Evolutionary conservation across 2,797 vertebrate genomes (phyloP), one percentile per base, ranked within the genome.

Genomic region (Antennarius maculatus): DNA sequence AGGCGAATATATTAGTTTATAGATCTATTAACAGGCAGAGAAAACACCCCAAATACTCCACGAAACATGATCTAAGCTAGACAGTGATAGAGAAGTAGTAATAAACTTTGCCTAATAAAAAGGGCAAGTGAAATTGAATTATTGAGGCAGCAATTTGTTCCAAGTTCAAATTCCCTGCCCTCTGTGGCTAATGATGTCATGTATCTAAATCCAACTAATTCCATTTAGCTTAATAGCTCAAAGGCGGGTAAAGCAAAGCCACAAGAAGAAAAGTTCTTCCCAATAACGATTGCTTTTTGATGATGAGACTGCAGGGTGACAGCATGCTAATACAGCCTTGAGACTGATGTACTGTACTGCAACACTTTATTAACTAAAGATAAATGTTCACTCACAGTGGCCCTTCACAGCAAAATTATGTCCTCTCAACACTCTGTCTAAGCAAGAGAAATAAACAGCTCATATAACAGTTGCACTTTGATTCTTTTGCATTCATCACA

Each of bases 141-240:
- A 88, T 78, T 87, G 61, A 86, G 80, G 48, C 18, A 74, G 78
- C 60, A 68, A 90, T 91, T 86, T 89, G 75, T 86, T 74, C 58
- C 41, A 53, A 85, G 81, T 88, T 84, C 66, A 82, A 77, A 88
- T 79, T 50, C 73, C 75, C 69, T 81, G 79, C 75, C 69, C 80
- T 86, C 72, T 80, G 83, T 62, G 66, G 69, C 68, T 81, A 82
- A 84, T 78, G 70, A 83, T 81, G 70, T 81, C 78, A 74, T 80
- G 80, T 60, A 62, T 86, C 80, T 83, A 73, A 86, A 89, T 87
- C 54, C 54, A 70, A 75, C 74, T 76, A 57, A 72, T 88, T 82
- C 77, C 75, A 82, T 90, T 82, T 70, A 67, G 67, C 73, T 83
- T 81, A 85, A 81, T 79, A 79, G 75, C 71, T 82, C 63, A 72